Evolutionary conservation across 2,113 vertebrate genomes (phyloP).

Genomic region (Phrynosoma platyrhinos): DNA sequence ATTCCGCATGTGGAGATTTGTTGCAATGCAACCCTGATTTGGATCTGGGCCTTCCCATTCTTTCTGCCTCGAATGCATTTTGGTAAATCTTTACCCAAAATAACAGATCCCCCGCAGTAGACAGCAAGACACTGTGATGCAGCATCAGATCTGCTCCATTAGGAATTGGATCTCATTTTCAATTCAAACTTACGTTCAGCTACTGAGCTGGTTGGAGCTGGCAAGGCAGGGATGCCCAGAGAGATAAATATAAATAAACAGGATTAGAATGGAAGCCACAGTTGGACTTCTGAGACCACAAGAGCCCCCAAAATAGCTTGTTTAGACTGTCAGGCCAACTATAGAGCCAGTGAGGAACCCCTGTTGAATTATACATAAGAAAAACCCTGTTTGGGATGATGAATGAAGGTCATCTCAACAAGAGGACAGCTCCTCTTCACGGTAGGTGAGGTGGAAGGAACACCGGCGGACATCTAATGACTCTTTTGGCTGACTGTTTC

Average conservation of each 20-base stretch:
- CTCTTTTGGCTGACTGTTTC: neutral
- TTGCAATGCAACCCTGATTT: no score
- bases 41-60: no score
- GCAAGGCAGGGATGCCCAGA: neutral
- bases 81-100: no score
- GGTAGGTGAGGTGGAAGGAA: fast-evolving
- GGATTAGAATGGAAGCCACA: neutral
- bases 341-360: conserved; percentile 43
- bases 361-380: conserved; percentile 60
- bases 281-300: neutral
- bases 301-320: neutral
- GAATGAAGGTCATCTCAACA: neutral
- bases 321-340: conserved; percentile 30
- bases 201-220: no score
- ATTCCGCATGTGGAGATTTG: no score
- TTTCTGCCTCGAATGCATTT: no score
- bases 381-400: conserved; percentile 22
- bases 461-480: neutral
- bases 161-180: no score
- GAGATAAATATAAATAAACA: neutral
- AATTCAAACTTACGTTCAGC: no score
- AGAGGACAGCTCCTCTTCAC: neutral
- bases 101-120: no score
- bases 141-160: no score
- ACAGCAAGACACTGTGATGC: no score